Percentiles rank a stretch among this genome's conserved stretches.
Evolutionary conservation across 2,113 vertebrate genomes (phyloP).

Genomic region (Philantomba maxwellii): DNA sequence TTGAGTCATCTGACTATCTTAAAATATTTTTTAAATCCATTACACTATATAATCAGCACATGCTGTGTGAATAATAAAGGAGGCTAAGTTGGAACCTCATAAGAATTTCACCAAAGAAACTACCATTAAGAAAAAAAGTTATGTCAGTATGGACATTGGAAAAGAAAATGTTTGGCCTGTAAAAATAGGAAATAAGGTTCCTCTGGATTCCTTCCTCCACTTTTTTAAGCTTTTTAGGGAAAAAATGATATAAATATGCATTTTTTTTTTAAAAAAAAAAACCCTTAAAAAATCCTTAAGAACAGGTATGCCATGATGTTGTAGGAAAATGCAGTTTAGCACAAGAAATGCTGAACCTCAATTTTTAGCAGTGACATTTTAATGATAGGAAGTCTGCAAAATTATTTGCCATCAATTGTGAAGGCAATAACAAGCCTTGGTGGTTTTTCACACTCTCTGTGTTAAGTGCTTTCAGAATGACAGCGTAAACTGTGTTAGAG

Average conservation of each 20-base stretch:
- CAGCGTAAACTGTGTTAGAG: slow-evolving; percentile 89
- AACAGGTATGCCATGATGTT: slow-evolving; percentile 78
- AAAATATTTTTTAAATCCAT: slow-evolving; percentile 67
- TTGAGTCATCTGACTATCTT: slow-evolving; percentile 67
- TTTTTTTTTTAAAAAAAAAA: slow-evolving; percentile 17
- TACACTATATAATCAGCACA: slow-evolving; percentile 55
- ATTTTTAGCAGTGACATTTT: slow-evolving; percentile 89
- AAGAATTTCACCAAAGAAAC: slow-evolving; percentile 54
- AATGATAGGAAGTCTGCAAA: slow-evolving; percentile 88
- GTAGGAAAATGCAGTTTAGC: slow-evolving; percentile 81
- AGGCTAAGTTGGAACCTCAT: slow-evolving; percentile 54
- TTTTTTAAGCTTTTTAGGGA: slow-evolving; percentile 51
- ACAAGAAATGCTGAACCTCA: slow-evolving; percentile 85
- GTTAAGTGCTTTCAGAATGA: slow-evolving; percentile 91
- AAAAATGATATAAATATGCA: slow-evolving; percentile 59
- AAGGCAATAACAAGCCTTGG: slow-evolving; percentile 89
- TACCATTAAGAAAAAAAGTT: slow-evolving; percentile 14
- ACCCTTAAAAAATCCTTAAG: slow-evolving; percentile 63
- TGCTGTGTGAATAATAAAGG: slow-evolving; percentile 70
- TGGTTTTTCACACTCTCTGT: slow-evolving; percentile 90
- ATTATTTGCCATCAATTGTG: slow-evolving; percentile 91
- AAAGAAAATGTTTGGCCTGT: slow-evolving; percentile 35
- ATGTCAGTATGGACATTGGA: background rate
- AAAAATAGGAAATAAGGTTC: slow-evolving; percentile 44
- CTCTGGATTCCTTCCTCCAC: background rate